Percentiles rank a stretch among this genome's conserved stretches.
Evolutionary conservation across 2,113 vertebrate genomes (phyloP).

Genomic region (Callorhinus ursinus): DNA sequence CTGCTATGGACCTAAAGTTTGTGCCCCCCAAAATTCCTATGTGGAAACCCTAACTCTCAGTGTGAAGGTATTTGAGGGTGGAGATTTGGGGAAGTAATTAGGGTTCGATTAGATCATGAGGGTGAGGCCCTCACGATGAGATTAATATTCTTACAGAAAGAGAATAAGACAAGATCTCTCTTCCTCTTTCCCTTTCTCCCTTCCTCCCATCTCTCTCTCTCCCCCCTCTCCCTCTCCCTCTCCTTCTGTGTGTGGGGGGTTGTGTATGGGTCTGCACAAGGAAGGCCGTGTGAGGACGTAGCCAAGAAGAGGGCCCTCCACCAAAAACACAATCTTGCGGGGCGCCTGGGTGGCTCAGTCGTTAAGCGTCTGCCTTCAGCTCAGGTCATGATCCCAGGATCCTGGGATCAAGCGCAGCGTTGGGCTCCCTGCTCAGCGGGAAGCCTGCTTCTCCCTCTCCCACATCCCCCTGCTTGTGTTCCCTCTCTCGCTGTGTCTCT

Average conservation of each 20-base stretch:
- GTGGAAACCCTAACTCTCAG: not conserved
- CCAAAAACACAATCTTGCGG: no score
- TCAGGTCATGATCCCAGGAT: no score
- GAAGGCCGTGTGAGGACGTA: not conserved
- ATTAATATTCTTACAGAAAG: not conserved
- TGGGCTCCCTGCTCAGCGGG: no score
- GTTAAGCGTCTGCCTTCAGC: no score
- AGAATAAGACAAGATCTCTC: not conserved
- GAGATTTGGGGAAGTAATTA: not conserved
- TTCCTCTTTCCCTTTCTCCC: not conserved
- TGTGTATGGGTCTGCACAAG: no score
- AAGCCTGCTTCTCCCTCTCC: no score
- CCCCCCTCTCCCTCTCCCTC: rapidly evolving
- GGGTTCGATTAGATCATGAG: not conserved
- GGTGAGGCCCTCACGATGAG: not conserved
- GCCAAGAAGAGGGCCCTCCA: not conserved
- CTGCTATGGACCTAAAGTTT: not conserved
- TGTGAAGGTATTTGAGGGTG: not conserved
- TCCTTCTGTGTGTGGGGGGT: not conserved
- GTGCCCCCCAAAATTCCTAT: not conserved
- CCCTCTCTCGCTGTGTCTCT: no score
- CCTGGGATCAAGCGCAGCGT: no score
- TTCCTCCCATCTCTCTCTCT: not conserved
- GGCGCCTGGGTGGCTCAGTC: no score
- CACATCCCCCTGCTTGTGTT: no score